Evolutionary conservation across 2,113 vertebrate genomes (phyloP).

Genomic region (Gobius niger): DNA sequence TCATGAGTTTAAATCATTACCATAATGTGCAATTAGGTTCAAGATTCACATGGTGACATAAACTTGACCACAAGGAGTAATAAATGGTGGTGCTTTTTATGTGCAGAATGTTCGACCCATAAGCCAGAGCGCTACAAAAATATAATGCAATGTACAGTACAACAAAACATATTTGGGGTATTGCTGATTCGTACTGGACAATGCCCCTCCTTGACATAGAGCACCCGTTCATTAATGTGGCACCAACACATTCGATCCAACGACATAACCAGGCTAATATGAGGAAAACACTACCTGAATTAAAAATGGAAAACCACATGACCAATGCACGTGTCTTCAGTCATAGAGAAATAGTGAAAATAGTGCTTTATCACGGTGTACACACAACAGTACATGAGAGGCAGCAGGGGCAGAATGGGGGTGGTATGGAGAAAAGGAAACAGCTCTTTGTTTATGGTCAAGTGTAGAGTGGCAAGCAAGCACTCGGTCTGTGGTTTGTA

Average conservation of each 20-base stretch:
- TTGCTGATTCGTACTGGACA: no score
- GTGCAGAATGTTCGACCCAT: not conserved
- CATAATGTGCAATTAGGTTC: slow-evolving; percentile 12
- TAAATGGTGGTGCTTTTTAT: no score
- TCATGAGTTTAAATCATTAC: not conserved
- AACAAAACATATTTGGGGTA: no score
- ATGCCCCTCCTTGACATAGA: not conserved
- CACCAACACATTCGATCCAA: slow-evolving; percentile 19
- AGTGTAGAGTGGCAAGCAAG: slow-evolving; percentile 21
- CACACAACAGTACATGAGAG: not conserved
- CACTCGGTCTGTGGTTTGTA: not conserved
- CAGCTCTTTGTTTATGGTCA: slow-evolving; percentile 54
- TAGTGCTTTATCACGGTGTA: not conserved
- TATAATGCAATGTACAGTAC: not conserved
- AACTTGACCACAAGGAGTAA: no score
- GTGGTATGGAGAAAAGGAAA: slow-evolving; percentile 19
- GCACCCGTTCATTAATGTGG: not conserved
- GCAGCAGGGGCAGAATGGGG: slow-evolving; percentile 15
- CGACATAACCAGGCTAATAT: slow-evolving; percentile 10
- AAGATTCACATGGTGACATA: no score
- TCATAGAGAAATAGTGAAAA: not conserved
- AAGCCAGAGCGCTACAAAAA: not conserved
- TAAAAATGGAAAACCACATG: slow-evolving; percentile 34
- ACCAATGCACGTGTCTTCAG: slow-evolving; percentile 22
- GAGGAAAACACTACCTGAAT: slow-evolving; percentile 18